Percentiles rank a stretch among this genome's conserved stretches.
phyloP scores from a whole-genome alignment of 1,140 invertebrate genomes.

The Proctacanthus coquilletti region DNA sequence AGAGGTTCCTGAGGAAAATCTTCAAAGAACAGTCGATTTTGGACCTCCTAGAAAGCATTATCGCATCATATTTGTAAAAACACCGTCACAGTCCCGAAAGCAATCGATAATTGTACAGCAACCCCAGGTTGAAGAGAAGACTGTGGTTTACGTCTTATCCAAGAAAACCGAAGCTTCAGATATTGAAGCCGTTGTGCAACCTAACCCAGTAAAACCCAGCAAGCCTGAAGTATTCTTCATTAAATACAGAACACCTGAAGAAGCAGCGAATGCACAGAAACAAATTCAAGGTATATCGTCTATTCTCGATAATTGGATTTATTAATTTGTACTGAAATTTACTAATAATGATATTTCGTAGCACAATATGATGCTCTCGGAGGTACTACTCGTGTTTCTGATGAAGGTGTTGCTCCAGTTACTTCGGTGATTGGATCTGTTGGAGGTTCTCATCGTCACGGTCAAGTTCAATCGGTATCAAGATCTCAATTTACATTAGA shows the following conservation, averaged over 20 bases:
- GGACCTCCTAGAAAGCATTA: slow-evolving; percentile 57
- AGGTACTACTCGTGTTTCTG: slow-evolving; percentile 23
- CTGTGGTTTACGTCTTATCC: slow-evolving; percentile 68
- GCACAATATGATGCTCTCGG: slow-evolving; percentile 28
- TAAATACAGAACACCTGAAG: slow-evolving; percentile 48
- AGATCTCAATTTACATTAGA: too few species aligned
- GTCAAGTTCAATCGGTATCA: too few species aligned
- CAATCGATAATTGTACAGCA: slow-evolving; percentile 45
- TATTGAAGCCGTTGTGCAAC: slow-evolving; percentile 63
- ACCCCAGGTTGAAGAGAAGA: slow-evolving; percentile 62
- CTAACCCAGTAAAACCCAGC: slow-evolving; percentile 31
- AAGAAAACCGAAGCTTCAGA: slow-evolving; percentile 56
- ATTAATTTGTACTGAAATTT: too few species aligned
- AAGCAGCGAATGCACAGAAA: slow-evolving; percentile 25
- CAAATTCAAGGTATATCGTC: slow-evolving; percentile 30
- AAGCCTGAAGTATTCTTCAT: slow-evolving; percentile 45
- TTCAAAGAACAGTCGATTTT: slow-evolving; percentile 10
- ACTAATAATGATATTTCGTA: slow-evolving; percentile 8
- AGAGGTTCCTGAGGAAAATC: slow-evolving; percentile 15
- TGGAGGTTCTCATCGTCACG: too few species aligned
- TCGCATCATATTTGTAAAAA: slow-evolving; percentile 77
- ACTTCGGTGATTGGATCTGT: slow-evolving; percentile 23
- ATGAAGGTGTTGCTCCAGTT: slow-evolving; percentile 25
- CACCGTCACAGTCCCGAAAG: slow-evolving; percentile 51
- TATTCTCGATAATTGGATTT: too few species aligned